Percentiles rank a stretch among this genome's conserved stretches.
Conservation (phyloP, 2,113 vertebrate genomes). For the Perccottus glenii region DNA sequence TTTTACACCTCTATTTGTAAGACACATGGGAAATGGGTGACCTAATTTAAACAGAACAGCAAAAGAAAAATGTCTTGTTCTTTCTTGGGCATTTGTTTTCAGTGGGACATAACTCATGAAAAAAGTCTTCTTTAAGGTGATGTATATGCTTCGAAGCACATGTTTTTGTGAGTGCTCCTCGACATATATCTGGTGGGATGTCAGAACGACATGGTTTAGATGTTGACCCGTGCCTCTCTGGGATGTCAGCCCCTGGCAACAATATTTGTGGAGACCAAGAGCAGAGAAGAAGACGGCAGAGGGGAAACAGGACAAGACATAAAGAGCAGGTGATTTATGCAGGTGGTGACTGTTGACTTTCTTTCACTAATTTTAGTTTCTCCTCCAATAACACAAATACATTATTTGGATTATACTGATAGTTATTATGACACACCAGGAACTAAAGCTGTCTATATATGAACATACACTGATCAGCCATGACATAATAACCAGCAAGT, state of each 20-base stretch:
- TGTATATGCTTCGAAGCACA: conserved; percentile 40
- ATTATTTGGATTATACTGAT: too few relatives aligned
- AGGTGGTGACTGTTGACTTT: conserved; percentile 43
- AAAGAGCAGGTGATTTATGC: conserved; percentile 43
- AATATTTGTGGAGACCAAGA: conserved; percentile 41
- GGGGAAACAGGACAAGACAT: conserved; percentile 25
- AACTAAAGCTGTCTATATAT: too few relatives aligned
- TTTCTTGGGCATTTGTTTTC: neutral
- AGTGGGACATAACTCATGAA: conserved; percentile 16
- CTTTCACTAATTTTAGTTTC: conserved; percentile 27
- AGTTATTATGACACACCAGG: too few relatives aligned
- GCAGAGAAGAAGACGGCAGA: conserved; percentile 16
- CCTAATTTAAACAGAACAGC: conserved; percentile 13
- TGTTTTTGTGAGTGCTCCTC: conserved; percentile 43
- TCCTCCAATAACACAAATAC: neutral
- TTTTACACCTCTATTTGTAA: conserved; percentile 20
- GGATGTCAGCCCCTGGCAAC: conserved; percentile 45
- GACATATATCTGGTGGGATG: conserved; percentile 47
- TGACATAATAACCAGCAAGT: neutral
- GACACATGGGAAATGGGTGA: conserved; percentile 4
- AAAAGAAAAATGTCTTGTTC: neutral
- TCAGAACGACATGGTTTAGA: conserved; percentile 46
- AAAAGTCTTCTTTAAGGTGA: conserved; percentile 22
- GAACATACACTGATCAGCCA: too few relatives aligned
- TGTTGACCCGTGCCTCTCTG: conserved; percentile 31